A percentile compares a stretch with the other conserved stretches of the same genome.
These are phyloP conservation scores for Anser cygnoides DNA, from an alignment of 2,113 vertebrate genomes.

Conservation along the genomic window DNA sequence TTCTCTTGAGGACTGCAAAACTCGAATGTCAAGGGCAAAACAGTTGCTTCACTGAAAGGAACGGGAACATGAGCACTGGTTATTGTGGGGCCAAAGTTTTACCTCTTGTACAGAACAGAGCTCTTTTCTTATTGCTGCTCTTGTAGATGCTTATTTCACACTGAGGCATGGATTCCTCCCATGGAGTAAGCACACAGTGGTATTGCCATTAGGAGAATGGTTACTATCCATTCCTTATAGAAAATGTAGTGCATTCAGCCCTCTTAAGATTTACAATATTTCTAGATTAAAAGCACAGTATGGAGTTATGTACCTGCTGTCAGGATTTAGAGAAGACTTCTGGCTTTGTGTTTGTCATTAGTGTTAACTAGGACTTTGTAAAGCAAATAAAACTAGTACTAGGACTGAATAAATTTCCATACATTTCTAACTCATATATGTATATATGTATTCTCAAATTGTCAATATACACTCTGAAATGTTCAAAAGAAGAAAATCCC, in stretches of 20 bases:
- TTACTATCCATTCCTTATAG: background rate
- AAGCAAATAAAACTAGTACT: constrained; percentile 1
- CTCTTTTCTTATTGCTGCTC: background rate
- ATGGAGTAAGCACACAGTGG: background rate
- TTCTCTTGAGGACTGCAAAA: background rate
- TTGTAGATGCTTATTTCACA: background rate
- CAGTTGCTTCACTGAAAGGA: background rate
- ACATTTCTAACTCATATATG: background rate
- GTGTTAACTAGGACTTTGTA: background rate
- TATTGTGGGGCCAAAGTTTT: background rate
- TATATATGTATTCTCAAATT: background rate
- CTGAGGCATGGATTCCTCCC: background rate
- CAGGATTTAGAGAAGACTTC: background rate
- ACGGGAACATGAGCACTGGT: background rate
- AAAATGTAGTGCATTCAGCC: background rate
- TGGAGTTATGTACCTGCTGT: background rate
- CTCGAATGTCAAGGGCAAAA: background rate
- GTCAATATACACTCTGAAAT: background rate
- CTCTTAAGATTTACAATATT: background rate
- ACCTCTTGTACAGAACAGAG: background rate
- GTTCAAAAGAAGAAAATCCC: background rate
- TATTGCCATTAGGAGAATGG: background rate
- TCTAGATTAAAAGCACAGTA: background rate
- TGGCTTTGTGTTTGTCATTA: background rate
- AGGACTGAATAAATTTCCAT: background rate